Conservation (phyloP, 2,888 invertebrate species). For the Trachelus tabidus region DNA sequence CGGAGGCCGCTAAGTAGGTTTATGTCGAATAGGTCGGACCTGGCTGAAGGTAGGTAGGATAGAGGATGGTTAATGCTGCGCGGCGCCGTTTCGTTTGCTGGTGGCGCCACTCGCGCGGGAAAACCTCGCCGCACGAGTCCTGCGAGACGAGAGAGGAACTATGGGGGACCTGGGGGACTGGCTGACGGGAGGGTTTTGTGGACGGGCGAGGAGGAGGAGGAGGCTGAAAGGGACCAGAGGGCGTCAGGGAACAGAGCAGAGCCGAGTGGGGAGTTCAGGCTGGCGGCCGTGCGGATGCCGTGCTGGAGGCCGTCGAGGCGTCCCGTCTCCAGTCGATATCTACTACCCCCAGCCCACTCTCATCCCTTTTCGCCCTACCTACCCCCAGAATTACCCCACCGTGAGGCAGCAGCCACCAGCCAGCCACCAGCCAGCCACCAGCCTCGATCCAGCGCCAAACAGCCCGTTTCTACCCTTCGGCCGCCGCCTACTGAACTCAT, state of each 20-base stretch:
- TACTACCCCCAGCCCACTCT: constrained; percentile 27
- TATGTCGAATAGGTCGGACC: constrained; percentile 42
- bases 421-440: constrained; percentile 8
- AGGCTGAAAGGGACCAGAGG: constrained; percentile 17
- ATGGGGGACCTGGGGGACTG: constrained; percentile 16
- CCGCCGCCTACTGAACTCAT: constrained; percentile 5
- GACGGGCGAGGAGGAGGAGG: not conserved
- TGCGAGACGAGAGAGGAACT: constrained; percentile 24
- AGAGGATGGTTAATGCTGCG: constrained; percentile 35
- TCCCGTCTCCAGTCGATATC: constrained; percentile 43
- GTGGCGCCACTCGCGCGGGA: constrained; percentile 45
- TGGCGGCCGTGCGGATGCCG: constrained; percentile 22
- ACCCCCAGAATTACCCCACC: not conserved
- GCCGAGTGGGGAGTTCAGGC: constrained; percentile 20
- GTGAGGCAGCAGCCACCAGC: not conserved
- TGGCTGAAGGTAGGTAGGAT: constrained; percentile 36
- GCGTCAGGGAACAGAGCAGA: constrained; percentile 8
- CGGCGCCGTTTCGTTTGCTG: constrained; percentile 35
- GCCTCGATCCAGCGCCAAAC: constrained; percentile 14
- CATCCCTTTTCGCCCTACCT: constrained; percentile 3
- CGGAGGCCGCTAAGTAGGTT: constrained; percentile 44
- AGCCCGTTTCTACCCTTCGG: constrained; percentile 22
- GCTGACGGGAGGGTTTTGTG: constrained; percentile 2
- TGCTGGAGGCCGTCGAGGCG: constrained; percentile 10
- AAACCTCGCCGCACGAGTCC: constrained; percentile 28